phyloP scores from a whole-genome alignment of 2,113 vertebrate species.

The Gulo gulo region DNA sequence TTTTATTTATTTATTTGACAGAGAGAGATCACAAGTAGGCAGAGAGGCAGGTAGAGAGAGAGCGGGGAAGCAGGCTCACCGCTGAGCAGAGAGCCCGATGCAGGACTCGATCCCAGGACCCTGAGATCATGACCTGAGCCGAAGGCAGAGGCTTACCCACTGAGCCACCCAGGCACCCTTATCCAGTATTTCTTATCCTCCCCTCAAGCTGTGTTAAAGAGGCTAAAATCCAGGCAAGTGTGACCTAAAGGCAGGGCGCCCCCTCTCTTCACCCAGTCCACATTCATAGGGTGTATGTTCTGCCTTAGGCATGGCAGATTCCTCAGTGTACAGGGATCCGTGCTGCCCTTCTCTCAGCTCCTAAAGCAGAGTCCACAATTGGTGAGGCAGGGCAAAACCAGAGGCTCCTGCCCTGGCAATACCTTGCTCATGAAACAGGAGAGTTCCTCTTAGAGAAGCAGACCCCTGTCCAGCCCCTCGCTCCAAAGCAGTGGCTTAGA shows the following conservation, averaged over 20 bases:
- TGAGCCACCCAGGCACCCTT: no score
- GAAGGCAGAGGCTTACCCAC: no score
- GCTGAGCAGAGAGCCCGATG: no score
- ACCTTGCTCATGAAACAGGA: neutral
- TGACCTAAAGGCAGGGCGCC: fast-evolving
- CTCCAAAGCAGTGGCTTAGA: neutral
- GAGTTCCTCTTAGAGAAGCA: neutral
- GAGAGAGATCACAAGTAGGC: no score
- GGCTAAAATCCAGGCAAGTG: neutral
- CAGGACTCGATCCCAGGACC: no score
- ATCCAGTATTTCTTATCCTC: neutral
- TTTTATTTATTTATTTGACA: no score
- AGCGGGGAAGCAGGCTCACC: no score
- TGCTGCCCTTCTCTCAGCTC: neutral
- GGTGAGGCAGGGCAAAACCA: neutral
- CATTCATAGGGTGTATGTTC: fast-evolving
- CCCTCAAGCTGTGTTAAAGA: neutral
- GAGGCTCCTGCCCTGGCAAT: no score
- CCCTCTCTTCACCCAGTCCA: neutral
- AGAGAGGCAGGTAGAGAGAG: no score
- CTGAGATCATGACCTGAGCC: no score
- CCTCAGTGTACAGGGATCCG: neutral
- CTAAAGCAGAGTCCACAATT: neutral
- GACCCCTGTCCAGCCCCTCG: neutral
- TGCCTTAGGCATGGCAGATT: neutral